Base-by-base conservation (phyloP, 2,888 invertebrate genomes). In the Endomychus coccineus region DNA sequence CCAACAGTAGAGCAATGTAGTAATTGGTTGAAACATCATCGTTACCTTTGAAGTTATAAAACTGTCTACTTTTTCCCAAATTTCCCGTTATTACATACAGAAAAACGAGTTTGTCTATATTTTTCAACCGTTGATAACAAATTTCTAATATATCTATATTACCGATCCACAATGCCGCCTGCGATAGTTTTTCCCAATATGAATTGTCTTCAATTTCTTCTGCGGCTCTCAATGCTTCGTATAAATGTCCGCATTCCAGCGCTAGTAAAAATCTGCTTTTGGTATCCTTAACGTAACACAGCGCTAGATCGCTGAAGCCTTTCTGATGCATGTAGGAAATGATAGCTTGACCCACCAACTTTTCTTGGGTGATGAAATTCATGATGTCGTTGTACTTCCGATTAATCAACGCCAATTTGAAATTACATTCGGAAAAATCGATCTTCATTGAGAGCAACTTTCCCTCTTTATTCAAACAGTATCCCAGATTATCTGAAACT, bases 61-160 rank as follows among this genome's bases (percentile, higher is more conserved):
- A n/a, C n/a, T n/a, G n/a, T n/a, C n/a, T n/a, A n/a, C n/a, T n/a
- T n/a, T n/a, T n/a, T n/a, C n/a, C 92, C 53, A 91, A 67, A 64
- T 96, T 95, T n/a, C 95, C 95, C 3, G 95, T 96, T 44, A 94
- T 87, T 15, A 96, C 73, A 66, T 96, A 95, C 16, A 95, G 74
- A 71, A 96, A 96, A 13, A 91, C 83, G 0, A 96, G 74, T 67
- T 92, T 92, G 65, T 95, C 92, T 64, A 95, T 96, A 71, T 92
- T 92, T 70, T 95, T 96, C 1, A 92, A 94, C 44, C 92, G 77
- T 60, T 96, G 94, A 67, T 96, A 96, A 56, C 92, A 90, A 90
- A 94, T 92, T 64, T 96, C 95, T 1, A 95, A 94, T 11, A 83
- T 81, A 69, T 85, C 85, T 57, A 86, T 85, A 57, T 86, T 85